Evolutionary conservation across 1,140 invertebrate species (phyloP), one percentile per base, ranked within the genome.

Genomic region (Caenorhabditis elegans): DNA sequence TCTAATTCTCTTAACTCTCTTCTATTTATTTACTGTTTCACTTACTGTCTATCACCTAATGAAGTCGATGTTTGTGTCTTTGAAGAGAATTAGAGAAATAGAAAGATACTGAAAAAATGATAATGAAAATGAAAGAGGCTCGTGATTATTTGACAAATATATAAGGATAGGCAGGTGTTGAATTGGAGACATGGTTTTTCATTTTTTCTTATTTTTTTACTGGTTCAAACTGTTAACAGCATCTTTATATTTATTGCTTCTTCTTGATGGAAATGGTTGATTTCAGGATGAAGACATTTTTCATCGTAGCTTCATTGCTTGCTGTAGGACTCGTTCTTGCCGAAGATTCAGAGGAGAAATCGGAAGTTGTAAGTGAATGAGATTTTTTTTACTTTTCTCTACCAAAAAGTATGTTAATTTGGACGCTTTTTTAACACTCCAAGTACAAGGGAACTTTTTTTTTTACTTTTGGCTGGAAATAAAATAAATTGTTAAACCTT

Each of bases 71-170:
- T 70, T 39, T 36, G 60, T 39, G 60, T 70, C 6, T 70, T 22
- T 10, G 28, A 31, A 43, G 60, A 70, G 34, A 70, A 39, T 43
- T 36, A 70, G 60, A 70, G 60, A 70, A 70, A 70, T 5, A 43
- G 11, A 70, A 70, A 70, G 60, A 70, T 70, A 70, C 36, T 22
- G 60, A 70, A 70, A 70, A 60, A 10, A 22, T 70, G 60, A 70
- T 70, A 34, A 70, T 70, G 43, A 70, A 70, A 19, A 43, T 36
- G 10, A 28, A 34, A 60, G 34, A 70, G 60, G 60, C 60, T 70
- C 60, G 60, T 70, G 60, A 70, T 70, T 70, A 70, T 34, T 70
- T 22, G 60, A 17, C 34, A 70, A 70, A 39, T 39, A 70, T 70
- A 70, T 39, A 70, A 70, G 39, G 39, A 43, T 5, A 43, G 39